Base-by-base conservation (phyloP, 2,888 invertebrate genomes). In the Polydrusus pterygomalis region DNA sequence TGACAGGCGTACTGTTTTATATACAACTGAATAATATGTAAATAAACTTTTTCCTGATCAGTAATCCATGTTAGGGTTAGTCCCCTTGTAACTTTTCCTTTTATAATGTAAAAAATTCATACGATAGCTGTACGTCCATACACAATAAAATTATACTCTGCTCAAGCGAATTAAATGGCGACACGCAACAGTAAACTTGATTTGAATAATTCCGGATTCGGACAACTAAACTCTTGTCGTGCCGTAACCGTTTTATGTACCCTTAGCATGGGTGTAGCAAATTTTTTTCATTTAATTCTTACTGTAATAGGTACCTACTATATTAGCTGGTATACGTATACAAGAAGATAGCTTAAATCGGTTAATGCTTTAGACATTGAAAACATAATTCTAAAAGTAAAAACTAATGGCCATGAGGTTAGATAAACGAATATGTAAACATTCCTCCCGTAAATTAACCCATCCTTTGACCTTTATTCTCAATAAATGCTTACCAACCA, bases 201-300 rank as follows among this genome's bases (percentile, higher is more conserved):
- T 67, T 67, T 67, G 67, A 67, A 54, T 67, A 67, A 67, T 67
- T 67, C 40, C 54, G 67, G 49, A 49, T 54, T 63, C 45, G 40
- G 40, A 38, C 51, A 40, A 67, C 67, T 67, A 54, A 67, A 67
- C 67, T 67, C 30, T 51, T 69, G 38, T 25, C 40, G 60, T 68
- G 51, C 20, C 25, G 45, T 67, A 54, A 18, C 54, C 54, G 38
- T 17, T 58, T 58, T 58, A 58, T 58, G 38, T 17, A 30, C 54
- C 30, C 30, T 51, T 20, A 47, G 20, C 51, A 51, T 51, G n/a
- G 51, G 51, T 13, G 51, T 51, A 51, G 20, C 3, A n/a, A n/a
- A n/a, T n/a, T n/a, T n/a, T n/a, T n/a, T n/a, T n/a, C n/a, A n/a
- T n/a, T n/a, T n/a, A n/a, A n/a, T n/a, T n/a, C n/a, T n/a, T n/a